Percentiles rank a stretch among this genome's conserved stretches.
phyloP scores from a whole-genome alignment of 2,888 invertebrate genomes.

The Notocelia uddmanniana region DNA sequence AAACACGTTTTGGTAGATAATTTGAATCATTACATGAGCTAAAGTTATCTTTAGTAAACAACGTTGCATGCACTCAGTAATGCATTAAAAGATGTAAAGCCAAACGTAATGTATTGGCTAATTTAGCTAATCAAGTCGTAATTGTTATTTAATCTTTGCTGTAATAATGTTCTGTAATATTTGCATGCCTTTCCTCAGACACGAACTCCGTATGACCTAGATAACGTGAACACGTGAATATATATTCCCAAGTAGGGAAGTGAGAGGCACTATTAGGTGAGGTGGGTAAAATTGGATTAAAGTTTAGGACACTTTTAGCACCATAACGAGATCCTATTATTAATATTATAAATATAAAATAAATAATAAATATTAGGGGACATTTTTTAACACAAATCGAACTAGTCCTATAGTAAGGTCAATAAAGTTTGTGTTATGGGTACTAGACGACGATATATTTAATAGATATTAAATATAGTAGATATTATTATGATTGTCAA shows the following conservation, averaged over 20 bases:
- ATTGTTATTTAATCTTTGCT: constrained; percentile 33
- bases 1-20: too few relatives aligned
- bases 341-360: too few relatives aligned
- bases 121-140: constrained; percentile 25
- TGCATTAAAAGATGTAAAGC: constrained; percentile 5
- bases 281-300: not conserved
- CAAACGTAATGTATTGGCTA: constrained; percentile 21
- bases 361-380: too few relatives aligned
- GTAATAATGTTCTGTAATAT: constrained; percentile 39
- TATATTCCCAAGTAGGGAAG: not conserved
- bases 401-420: too few relatives aligned
- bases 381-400: too few relatives aligned
- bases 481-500: too few relatives aligned
- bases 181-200: constrained; percentile 8
- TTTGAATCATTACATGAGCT: not conserved
- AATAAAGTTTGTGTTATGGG: too few relatives aligned
- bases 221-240: not conserved
- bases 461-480: too few relatives aligned
- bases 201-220: constrained; percentile 31
- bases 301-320: not conserved
- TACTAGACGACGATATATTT: too few relatives aligned
- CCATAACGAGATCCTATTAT: not conserved
- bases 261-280: not conserved
- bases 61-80: constrained; percentile 14
- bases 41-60: not conserved